Conservation (phyloP, 2,888 invertebrate species). For the Macaria liturata region DNA sequence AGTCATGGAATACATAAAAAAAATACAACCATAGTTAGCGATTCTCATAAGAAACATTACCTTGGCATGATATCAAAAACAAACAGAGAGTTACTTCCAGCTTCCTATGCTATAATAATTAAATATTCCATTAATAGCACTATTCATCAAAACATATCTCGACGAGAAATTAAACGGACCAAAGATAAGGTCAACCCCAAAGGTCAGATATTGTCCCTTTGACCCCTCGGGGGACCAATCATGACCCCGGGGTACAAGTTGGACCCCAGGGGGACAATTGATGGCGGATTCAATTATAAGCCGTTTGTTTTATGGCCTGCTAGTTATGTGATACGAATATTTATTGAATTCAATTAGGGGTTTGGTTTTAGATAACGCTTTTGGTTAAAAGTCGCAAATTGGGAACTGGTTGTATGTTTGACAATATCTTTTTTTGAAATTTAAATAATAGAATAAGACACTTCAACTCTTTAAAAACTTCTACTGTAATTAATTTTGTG, state of each 20-base stretch:
- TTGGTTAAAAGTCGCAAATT: too few species aligned
- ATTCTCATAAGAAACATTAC: too few species aligned
- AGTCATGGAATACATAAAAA: too few species aligned
- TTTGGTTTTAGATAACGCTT: slow-evolving; percentile 3
- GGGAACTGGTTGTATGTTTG: too few species aligned
- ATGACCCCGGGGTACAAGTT: slow-evolving; percentile 1
- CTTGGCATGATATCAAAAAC: too few species aligned
- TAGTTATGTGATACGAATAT: slow-evolving; percentile 36
- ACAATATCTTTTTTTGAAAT: too few species aligned
- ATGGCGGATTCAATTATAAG: slow-evolving; percentile 39
- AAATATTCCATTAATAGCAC: slow-evolving; percentile 4
- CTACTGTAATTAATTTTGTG: background rate
- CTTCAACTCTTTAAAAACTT: too few species aligned
- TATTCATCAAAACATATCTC: slow-evolving; percentile 9
- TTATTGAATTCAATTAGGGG: slow-evolving; percentile 19
- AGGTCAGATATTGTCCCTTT: slow-evolving; percentile 21
- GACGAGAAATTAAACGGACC: slow-evolving; percentile 15
- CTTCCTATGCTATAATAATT: too few species aligned
- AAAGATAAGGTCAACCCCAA: slow-evolving; percentile 23
- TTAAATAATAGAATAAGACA: too few species aligned
- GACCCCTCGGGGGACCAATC: slow-evolving; percentile 6
- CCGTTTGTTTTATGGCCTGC: slow-evolving; percentile 32
- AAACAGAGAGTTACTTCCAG: too few species aligned
- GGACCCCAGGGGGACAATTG: slow-evolving; percentile 29
- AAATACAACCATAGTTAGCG: too few species aligned